Conservation (phyloP, 2,797 vertebrate genomes). For the Pseudocheirus occidentalis region DNA sequence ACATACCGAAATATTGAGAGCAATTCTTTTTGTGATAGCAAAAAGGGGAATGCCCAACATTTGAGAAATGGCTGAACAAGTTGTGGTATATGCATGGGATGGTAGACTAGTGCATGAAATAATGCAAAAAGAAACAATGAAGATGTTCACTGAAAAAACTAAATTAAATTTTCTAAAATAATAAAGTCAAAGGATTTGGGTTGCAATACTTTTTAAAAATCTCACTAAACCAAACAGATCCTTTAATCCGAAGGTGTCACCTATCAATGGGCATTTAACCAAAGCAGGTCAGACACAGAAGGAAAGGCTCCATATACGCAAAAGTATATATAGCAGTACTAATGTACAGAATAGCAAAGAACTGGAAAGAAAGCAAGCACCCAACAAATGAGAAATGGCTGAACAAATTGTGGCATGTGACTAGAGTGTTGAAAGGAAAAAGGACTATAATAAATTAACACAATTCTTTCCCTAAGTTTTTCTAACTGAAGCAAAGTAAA, state of each 20-base stretch:
- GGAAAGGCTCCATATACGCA: background rate
- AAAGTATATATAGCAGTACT: background rate
- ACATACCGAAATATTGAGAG: background rate
- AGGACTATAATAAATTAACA: background rate
- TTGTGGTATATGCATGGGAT: background rate
- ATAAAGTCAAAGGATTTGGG: background rate
- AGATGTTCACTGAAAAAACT: background rate
- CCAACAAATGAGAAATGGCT: background rate
- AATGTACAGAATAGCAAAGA: background rate
- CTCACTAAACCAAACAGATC: background rate
- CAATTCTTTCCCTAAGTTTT: background rate
- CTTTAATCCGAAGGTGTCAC: background rate
- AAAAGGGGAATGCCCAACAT: background rate
- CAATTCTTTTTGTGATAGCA: background rate
- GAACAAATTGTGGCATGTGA: background rate
- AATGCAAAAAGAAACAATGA: background rate
- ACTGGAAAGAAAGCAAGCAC: background rate
- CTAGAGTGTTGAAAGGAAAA: background rate
- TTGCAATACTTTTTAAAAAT: background rate
- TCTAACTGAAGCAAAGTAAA: background rate
- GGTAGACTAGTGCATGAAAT: background rate
- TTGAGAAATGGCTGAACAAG: background rate
- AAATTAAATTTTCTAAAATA: background rate
- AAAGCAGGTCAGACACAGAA: background rate
- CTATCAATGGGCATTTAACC: background rate